Conservation (phyloP, 2,113 vertebrate species). For the Morone saxatilis region DNA sequence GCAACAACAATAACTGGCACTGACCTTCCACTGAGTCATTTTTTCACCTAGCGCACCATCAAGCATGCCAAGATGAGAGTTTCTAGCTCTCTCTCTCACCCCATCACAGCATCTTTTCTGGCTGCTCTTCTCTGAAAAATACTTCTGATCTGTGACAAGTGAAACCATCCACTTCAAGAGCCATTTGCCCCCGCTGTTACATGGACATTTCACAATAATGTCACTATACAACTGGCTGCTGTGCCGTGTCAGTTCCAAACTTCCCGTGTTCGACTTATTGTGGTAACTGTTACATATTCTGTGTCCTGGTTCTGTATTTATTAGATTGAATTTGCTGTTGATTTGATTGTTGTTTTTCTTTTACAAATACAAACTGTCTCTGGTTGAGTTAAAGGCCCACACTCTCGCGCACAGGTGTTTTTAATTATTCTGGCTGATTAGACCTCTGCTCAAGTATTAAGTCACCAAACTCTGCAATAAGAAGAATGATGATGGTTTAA, state of each 20-base stretch:
- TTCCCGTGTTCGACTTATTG: neutral
- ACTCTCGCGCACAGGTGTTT: neutral
- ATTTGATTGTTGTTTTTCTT: neutral
- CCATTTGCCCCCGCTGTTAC: neutral
- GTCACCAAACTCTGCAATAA: neutral
- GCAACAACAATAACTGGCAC: conserved; percentile 17
- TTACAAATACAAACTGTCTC: neutral
- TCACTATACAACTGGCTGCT: neutral
- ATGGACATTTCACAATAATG: neutral
- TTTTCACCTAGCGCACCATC: conserved; percentile 11
- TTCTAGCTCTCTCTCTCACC: conserved; percentile 13
- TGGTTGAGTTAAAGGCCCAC: neutral
- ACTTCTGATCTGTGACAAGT: conserved; percentile 2
- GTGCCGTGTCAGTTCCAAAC: neutral
- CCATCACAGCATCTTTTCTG: conserved; percentile 32
- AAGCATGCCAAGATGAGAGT: conserved; percentile 7
- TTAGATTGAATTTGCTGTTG: conserved; percentile 9
- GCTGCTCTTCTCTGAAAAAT: conserved; percentile 9
- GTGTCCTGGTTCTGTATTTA: conserved; percentile 2
- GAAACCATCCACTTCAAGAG: conserved; percentile 5
- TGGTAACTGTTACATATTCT: neutral
- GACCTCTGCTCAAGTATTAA: neutral
- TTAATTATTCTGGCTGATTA: conserved; percentile 7
- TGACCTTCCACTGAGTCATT: conserved; percentile 33
- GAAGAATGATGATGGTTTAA: neutral